Conservation (phyloP, 2,113 vertebrate genomes). For the Excalfactoria chinensis region DNA sequence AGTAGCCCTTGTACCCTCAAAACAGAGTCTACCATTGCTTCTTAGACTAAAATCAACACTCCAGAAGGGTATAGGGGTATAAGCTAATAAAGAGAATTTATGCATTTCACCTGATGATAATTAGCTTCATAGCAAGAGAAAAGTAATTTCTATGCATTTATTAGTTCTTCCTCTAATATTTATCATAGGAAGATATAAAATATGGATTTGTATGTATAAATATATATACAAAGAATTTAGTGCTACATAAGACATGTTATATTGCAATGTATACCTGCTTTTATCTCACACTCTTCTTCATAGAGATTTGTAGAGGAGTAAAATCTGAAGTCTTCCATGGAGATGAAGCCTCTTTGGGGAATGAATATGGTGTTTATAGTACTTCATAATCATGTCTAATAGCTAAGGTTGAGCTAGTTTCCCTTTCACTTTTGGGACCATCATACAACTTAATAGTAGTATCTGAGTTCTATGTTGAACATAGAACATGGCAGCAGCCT, state of each 20-base stretch:
- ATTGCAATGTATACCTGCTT: not conserved
- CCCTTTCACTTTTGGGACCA: not conserved
- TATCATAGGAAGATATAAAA: not conserved
- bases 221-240: not conserved
- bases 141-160: not conserved
- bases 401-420: not conserved
- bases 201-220: not conserved
- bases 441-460: accelerated
- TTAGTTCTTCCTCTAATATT: not conserved
- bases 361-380: not conserved
- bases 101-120: constrained; percentile 23
- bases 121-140: constrained; percentile 1
- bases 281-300: not conserved
- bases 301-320: not conserved
- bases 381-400: not conserved
- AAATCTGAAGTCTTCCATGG: not conserved
- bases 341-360: not conserved
- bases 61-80: constrained; percentile 6
- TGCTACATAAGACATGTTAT: not conserved
- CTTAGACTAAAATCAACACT: constrained; percentile 19
- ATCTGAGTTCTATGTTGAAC: not conserved
- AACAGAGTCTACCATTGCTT: constrained; percentile 28
- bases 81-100: not conserved
- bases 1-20: constrained; percentile 36
- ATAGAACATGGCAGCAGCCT: not conserved